phyloP scores from a whole-genome alignment of 2,888 invertebrate species.

The Gandaritis pyraliata region DNA sequence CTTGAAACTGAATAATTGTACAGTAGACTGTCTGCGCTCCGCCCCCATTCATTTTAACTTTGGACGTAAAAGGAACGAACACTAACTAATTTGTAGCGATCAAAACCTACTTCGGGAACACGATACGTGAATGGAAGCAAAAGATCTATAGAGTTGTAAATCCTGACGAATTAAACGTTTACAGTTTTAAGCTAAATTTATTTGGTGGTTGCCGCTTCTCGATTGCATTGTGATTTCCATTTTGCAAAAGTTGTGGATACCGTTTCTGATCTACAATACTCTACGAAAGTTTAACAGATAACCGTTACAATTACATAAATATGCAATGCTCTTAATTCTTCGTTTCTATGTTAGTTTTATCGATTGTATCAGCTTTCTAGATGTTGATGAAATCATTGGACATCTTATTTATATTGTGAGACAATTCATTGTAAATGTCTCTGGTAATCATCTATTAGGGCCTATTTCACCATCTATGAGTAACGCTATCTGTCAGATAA shows the following conservation, averaged over 20 bases:
- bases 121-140: conserved; percentile 20
- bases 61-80: conserved; percentile 22
- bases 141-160: too few relatives aligned
- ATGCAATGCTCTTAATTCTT: too few relatives aligned
- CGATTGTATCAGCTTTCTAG: conserved; percentile 17
- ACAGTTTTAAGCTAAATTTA: not conserved
- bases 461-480: too few relatives aligned
- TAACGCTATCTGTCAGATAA: too few relatives aligned
- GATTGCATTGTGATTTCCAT: not conserved
- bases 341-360: conserved; percentile 8
- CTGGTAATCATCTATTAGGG: conserved; percentile 32
- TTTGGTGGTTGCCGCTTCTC: not conserved
- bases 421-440: conserved; percentile 33
- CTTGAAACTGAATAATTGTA: conserved; percentile 50
- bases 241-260: conserved; percentile 6
- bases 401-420: conserved; percentile 26
- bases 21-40: conserved; percentile 21
- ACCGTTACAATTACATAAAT: too few relatives aligned
- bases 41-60: conserved; percentile 33
- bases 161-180: too few relatives aligned
- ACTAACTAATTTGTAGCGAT: conserved; percentile 7
- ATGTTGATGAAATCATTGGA: conserved; percentile 23
- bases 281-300: not conserved
- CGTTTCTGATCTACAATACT: conserved; percentile 15
- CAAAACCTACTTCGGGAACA: conserved; percentile 9